Base-by-base conservation (phyloP, 2,113 vertebrate genomes). In the Gadus macrocephalus region DNA sequence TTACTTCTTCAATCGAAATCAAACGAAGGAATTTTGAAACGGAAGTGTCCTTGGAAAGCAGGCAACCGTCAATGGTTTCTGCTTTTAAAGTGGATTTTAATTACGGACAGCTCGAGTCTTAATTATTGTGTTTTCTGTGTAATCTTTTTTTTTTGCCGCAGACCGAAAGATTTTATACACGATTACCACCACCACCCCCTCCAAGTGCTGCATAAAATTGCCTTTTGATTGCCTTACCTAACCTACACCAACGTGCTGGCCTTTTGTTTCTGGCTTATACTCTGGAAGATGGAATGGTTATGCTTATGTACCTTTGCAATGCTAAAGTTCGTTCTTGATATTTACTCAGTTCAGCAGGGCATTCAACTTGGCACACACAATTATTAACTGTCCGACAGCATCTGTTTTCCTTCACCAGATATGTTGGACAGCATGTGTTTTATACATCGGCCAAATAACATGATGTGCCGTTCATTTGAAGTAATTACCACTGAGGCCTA, bases 401-500 rank as follows among this genome's bases (percentile, higher is more conserved):
- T 79, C 64, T 76, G 64, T 60, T 69, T 74, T 70, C 64, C 53
- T 55, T 17, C 71, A 76, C 62, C 56, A 9, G 60, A 64, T 71
- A 69, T 80, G 42, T 35, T 5, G 6, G 31, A 35, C 31, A 35
- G 31, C 31, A 35, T 35, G 31, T 35, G 31, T 35, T 35, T 35
- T 73, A 56, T 49, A 76, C 64, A 76, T 25, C 53, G 63, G 63
- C 62, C 61, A 20, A n/a, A 72, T 82, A 80, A 81, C 60, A 66
- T 68, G 22, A 73, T 72, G 25, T 55, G 49, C 71, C 76, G 67
- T 72, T 81, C 22, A 71, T 25, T 70, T 49, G 25, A 78, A 81
- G 60, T 78, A 79, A 85, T 84, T 59, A 78, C 73, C 66, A 67
- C 69, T 62, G 28, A 49, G 53, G 49, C 19, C 83, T 61, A 56